Conservation (phyloP, 1,140 invertebrate genomes). For the Portunus trituberculatus region DNA sequence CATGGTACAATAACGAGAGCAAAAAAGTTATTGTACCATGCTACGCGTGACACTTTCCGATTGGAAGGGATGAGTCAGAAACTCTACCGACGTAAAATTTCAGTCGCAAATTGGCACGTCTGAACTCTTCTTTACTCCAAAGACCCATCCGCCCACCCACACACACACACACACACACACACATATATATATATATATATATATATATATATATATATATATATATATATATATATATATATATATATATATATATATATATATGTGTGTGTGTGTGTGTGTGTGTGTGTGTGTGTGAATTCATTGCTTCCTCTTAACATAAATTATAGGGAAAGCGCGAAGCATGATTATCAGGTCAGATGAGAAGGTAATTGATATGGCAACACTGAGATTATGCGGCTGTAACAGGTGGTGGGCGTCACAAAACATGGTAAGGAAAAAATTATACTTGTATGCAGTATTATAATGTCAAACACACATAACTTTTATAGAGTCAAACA, state of each 20-base stretch:
- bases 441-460: not conserved
- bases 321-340: conserved; percentile 32
- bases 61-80: no score
- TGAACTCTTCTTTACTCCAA: no score
- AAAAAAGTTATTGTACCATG: no score
- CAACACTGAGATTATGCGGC: not conserved
- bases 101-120: no score
- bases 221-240: conserved; percentile 32
- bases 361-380: not conserved
- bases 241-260: not conserved
- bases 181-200: conserved; percentile 27
- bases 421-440: not conserved
- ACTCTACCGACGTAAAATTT: no score
- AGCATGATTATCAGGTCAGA: conserved; percentile 35
- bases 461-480: not conserved
- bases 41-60: no score
- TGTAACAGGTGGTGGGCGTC: not conserved
- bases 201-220: conserved; percentile 32
- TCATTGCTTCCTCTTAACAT: not conserved
- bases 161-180: not conserved
- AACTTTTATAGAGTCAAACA: no score
- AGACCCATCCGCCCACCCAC: no score
- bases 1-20: no score
- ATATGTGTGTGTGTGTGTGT: not conserved
- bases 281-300: not conserved